These are phyloP conservation scores for Lasioglossum calceatum DNA, from an alignment of 2,888 invertebrate genomes.

Conservation along the genomic window DNA sequence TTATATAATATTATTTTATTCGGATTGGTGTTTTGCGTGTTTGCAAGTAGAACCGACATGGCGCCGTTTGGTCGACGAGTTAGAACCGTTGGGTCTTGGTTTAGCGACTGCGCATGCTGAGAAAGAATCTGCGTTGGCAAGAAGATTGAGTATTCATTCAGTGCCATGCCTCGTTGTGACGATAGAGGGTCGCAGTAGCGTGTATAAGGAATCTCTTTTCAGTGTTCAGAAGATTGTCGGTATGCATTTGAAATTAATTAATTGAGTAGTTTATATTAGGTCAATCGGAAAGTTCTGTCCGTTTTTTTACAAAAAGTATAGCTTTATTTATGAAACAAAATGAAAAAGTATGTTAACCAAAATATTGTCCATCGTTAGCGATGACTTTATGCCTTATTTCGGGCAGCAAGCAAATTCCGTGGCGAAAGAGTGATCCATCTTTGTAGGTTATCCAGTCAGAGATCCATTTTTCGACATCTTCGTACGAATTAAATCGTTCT, in stretches of 20 bases:
- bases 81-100: slow-evolving; percentile 93
- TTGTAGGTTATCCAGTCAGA: too few relatives aligned
- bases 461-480: too few relatives aligned
- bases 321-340: too few relatives aligned
- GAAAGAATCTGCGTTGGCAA: slow-evolving; percentile 91
- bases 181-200: slow-evolving; percentile 92
- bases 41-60: slow-evolving; percentile 94
- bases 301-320: too few relatives aligned
- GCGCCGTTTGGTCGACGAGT: slow-evolving; percentile 93
- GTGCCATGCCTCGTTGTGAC: slow-evolving; percentile 93
- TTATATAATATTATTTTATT: slow-evolving; percentile 95
- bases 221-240: slow-evolving; percentile 93
- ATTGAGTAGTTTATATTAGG: not conserved
- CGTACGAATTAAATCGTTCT: too few relatives aligned
- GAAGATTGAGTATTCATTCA: slow-evolving; percentile 92
- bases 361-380: too few relatives aligned
- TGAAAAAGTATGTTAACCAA: too few relatives aligned
- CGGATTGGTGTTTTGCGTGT: slow-evolving; percentile 98
- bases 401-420: too few relatives aligned
- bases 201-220: slow-evolving; percentile 93
- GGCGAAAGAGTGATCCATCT: too few relatives aligned
- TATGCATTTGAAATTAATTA: slow-evolving; percentile 80
- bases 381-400: too few relatives aligned
- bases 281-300: too few relatives aligned
- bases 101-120: slow-evolving; percentile 94